phyloP scores from a whole-genome alignment of 2,113 vertebrate genomes.

The Camelus dromedarius region DNA sequence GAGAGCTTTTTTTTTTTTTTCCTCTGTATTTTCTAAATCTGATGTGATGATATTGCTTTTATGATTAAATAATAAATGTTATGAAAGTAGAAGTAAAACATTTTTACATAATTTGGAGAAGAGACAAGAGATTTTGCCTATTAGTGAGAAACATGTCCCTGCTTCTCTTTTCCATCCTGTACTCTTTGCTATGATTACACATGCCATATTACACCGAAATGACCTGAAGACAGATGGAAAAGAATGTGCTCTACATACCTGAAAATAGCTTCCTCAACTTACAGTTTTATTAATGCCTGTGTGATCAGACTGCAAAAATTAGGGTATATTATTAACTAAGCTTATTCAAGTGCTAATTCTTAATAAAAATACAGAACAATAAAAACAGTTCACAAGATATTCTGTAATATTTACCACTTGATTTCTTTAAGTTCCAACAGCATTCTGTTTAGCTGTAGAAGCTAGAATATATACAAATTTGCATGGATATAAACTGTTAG shows the following conservation, averaged over 20 bases:
- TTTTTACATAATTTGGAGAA: slow-evolving; percentile 9
- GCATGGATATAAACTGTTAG: background rate
- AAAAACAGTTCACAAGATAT: background rate
- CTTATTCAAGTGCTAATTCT: background rate
- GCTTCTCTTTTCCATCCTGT: background rate
- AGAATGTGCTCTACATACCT: background rate
- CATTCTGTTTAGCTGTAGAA: slow-evolving; percentile 9
- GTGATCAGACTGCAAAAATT: slow-evolving; percentile 28
- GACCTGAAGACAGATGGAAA: background rate
- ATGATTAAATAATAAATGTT: background rate
- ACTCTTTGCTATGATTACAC: background rate
- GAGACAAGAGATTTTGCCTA: background rate
- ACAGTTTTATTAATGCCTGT: background rate
- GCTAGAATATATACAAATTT: background rate
- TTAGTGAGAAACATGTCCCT: background rate
- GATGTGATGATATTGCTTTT: background rate
- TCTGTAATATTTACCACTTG: background rate
- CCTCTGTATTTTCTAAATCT: background rate
- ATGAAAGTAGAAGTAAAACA: slow-evolving; percentile 23
- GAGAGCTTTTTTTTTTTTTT: background rate
- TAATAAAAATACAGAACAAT: slow-evolving; percentile 20
- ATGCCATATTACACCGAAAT: background rate
- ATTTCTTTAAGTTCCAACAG: background rate
- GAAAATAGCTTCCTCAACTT: background rate
- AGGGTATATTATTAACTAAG: background rate